Conservation (phyloP, 2,113 vertebrate species). For the Microtus ochrogaster region DNA sequence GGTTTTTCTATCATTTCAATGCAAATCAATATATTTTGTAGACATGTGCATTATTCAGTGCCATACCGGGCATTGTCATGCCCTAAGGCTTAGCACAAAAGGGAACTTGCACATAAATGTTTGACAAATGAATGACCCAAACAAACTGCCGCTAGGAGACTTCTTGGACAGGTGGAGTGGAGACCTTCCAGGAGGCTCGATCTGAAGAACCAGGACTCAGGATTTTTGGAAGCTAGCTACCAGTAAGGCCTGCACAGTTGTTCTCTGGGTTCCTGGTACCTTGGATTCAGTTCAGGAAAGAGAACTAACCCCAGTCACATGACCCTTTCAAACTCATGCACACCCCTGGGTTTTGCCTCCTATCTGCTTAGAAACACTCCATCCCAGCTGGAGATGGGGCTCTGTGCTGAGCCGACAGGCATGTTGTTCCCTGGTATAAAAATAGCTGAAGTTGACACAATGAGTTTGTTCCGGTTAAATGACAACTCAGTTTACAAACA, state of each 20-base stretch:
- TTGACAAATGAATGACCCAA: neutral
- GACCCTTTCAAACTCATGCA: neutral
- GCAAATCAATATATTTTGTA: neutral
- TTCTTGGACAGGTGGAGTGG: neutral
- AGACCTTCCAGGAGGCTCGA: neutral
- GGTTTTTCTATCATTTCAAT: slow-evolving; percentile 8
- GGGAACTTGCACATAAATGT: neutral
- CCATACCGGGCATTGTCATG: neutral
- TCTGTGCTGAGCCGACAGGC: neutral
- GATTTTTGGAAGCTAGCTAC: neutral
- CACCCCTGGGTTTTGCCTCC: neutral
- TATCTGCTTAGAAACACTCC: neutral
- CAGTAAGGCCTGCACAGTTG: neutral
- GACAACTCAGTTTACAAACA: slow-evolving; percentile 63
- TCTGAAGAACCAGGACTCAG: neutral
- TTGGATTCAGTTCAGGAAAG: neutral
- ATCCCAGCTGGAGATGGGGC: neutral
- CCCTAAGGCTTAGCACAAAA: neutral
- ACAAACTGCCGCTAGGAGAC: neutral
- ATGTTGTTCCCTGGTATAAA: slow-evolving; percentile 56
- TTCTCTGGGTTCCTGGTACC: neutral
- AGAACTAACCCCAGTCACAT: neutral
- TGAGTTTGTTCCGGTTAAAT: slow-evolving; percentile 16
- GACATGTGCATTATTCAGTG: neutral
- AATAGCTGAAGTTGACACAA: slow-evolving; percentile 62